Evolutionary conservation across 2,113 vertebrate genomes (phyloP).

Genomic region (Bagarius yarrelli): DNA sequence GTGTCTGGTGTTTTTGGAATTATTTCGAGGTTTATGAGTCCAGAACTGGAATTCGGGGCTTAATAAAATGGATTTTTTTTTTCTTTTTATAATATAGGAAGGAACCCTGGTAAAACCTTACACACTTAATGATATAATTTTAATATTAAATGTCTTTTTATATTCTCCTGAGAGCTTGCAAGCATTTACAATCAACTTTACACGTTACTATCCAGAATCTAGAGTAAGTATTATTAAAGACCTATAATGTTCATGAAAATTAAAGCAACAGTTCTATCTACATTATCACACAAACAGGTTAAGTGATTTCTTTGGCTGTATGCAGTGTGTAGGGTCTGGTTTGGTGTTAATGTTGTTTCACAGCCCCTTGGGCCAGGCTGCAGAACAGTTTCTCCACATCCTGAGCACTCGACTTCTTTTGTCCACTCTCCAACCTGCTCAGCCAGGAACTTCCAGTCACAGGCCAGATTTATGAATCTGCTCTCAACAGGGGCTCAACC

Average conservation of each 20-base stretch:
- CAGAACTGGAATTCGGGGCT: neutral
- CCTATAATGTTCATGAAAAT: neutral
- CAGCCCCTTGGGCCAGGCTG: slow-evolving; percentile 63
- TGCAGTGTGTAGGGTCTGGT: slow-evolving; percentile 42
- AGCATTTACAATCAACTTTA: neutral
- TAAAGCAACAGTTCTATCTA: slow-evolving; percentile 45
- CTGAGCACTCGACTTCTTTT: slow-evolving; percentile 83
- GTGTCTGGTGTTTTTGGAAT: neutral
- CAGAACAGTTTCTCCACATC: slow-evolving; percentile 71
- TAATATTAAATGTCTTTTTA: neutral
- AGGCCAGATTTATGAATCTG: slow-evolving; percentile 86
- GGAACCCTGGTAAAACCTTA: neutral
- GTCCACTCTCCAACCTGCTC: slow-evolving; percentile 79
- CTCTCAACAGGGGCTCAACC: slow-evolving; percentile 72
- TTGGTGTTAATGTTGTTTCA: slow-evolving; percentile 81
- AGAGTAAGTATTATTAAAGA: neutral
- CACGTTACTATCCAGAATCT: neutral
- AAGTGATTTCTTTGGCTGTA: slow-evolving; percentile 31
- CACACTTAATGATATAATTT: neutral
- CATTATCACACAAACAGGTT: slow-evolving; percentile 60
- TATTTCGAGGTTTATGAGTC: neutral
- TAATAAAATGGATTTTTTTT: neutral
- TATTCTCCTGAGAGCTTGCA: neutral
- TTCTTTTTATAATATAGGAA: neutral
- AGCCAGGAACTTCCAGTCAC: slow-evolving; percentile 82